These are phyloP conservation scores for Gymnocephalus cernua DNA, from an alignment of 2,113 vertebrate species.

Conservation along the genomic window DNA sequence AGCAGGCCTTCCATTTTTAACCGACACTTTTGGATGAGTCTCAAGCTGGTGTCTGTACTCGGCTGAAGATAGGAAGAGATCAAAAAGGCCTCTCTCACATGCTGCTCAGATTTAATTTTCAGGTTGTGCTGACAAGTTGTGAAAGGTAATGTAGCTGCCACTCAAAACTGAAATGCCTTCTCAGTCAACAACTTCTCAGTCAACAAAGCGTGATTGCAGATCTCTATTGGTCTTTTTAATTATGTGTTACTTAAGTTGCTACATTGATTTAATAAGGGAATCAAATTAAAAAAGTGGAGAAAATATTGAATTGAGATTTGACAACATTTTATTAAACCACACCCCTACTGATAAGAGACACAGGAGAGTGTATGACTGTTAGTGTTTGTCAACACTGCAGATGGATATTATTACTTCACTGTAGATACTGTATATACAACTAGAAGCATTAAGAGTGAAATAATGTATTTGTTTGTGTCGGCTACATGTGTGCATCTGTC, in stretches of 20 bases:
- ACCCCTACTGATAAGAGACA: neutral
- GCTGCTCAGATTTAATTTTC: slow-evolving; percentile 15
- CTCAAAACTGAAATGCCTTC: slow-evolving; percentile 16
- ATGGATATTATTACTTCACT: neutral
- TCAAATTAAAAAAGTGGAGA: slow-evolving; percentile 8
- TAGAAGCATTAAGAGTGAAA: neutral
- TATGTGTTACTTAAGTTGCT: neutral
- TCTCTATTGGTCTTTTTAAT: neutral
- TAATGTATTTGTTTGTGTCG: slow-evolving; percentile 7
- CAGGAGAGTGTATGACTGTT: neutral
- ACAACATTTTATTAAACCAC: slow-evolving; percentile 6
- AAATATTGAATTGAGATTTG: slow-evolving; percentile 15
- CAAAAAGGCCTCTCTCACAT: neutral
- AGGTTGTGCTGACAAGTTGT: slow-evolving; percentile 12
- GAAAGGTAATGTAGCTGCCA: neutral
- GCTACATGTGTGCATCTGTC: neutral
- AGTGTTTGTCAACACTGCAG: neutral
- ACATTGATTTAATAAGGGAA: slow-evolving; percentile 27
- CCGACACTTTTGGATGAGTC: neutral
- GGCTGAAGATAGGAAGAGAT: neutral
- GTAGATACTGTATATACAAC: neutral
- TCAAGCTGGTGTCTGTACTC: neutral
- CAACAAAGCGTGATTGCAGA: slow-evolving; percentile 18
- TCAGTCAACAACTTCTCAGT: slow-evolving; percentile 24
- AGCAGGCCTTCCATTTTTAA: neutral